Evolutionary conservation across 2,113 vertebrate species (phyloP).

Genomic region (Platycercus adscitus): DNA sequence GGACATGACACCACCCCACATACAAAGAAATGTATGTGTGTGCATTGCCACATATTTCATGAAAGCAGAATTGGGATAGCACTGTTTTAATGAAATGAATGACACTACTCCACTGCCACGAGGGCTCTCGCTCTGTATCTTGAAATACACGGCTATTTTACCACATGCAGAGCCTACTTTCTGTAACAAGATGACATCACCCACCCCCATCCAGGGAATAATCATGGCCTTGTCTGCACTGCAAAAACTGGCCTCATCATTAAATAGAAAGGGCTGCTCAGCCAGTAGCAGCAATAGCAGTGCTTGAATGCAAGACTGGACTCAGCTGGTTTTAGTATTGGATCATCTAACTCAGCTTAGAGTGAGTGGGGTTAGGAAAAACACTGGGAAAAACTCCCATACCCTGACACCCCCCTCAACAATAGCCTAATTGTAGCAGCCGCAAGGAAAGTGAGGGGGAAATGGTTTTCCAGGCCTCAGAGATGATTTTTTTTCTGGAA

Average conservation of each 20-base stretch:
- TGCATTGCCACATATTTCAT: neutral
- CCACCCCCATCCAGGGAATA: neutral
- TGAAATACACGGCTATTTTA: neutral
- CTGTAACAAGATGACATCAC: constrained; percentile 8
- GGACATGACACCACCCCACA: neutral
- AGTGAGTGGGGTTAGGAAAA: neutral
- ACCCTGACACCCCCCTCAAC: neutral
- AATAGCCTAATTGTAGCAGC: neutral
- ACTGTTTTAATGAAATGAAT: neutral
- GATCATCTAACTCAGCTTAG: neutral
- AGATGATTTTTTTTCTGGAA: neutral
- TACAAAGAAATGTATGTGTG: rapidly evolving
- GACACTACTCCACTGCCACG: neutral
- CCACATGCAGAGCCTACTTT: neutral
- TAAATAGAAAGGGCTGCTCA: neutral
- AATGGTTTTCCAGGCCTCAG: rapidly evolving
- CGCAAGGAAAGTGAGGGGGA: rapidly evolving
- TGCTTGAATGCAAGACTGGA: neutral
- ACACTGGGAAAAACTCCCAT: neutral
- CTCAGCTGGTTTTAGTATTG: neutral
- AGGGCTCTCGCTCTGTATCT: neutral
- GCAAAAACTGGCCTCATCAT: neutral
- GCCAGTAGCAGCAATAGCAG: neutral
- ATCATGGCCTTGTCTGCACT: neutral
- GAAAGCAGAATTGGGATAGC: neutral